Base-by-base conservation (phyloP, 1,140 invertebrate genomes). In the Monochamus saltuarius region DNA sequence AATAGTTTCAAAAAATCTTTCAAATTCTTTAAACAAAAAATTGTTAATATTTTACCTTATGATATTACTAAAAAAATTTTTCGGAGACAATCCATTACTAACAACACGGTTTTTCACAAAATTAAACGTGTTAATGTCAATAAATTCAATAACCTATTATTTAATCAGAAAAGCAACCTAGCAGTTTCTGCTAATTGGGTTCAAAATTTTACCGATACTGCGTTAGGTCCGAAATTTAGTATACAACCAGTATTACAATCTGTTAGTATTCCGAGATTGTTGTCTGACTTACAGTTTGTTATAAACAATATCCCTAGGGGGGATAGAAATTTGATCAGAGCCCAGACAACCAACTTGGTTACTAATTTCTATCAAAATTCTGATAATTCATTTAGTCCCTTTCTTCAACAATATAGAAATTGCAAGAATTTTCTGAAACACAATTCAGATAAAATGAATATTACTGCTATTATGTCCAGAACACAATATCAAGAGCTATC, bases 181-280 rank as follows among this genome's bases (percentile, higher is more conserved):
- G 4, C 36, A 39, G n/a, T 0, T 16, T 16, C n/a, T 37, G 4
- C 35, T 4, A 10, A 8, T n/a, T 53, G 51, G 34, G 19, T 39
- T 0, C 11, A 53, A 40, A 53, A 53, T 40, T 38, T 53, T 11
- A 40, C 34, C 7, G 34, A 38, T 39, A 40, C 6, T 3, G 38
- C 51, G 17, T 1, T 53, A 29, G 51, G 51, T 19, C 51, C 2
- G 1, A 53, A 53, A 17, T 53, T 53, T 13, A 40, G 51, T 39
- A 37, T 53, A 4, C 11, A 40, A 53, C 51, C 51, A 40, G 16
- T n/a, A 53, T n/a, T n/a, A n/a, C n/a, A n/a, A n/a, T n/a, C n/a
- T n/a, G n/a, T n/a, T n/a, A n/a, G n/a, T n/a, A n/a, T 53, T 38
- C 51, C 51, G 11, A 34, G 38, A 40, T 53, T 53, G 14, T 40